Conservation (phyloP, 2,113 vertebrate species). For the Apodemus sylvaticus region DNA sequence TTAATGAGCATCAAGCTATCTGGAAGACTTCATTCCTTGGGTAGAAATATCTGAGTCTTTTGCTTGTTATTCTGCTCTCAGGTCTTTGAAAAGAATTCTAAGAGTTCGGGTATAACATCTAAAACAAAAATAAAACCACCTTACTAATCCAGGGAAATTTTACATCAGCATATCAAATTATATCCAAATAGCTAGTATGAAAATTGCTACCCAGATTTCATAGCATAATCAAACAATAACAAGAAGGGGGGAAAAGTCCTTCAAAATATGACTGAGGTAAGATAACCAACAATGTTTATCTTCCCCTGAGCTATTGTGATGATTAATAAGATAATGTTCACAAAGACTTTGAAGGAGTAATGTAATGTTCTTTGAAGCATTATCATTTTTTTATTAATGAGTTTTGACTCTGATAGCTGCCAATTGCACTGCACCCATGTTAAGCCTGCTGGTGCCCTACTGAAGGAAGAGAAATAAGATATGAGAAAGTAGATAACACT, state of each 20-base stretch:
- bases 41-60: conserved; percentile 53
- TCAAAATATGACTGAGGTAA: conserved; percentile 78
- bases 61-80: conserved; percentile 74
- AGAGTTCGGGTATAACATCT: conserved; percentile 35
- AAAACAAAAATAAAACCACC: conserved; percentile 78
- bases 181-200: conserved; percentile 79
- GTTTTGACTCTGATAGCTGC: conserved; percentile 74
- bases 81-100: conserved; percentile 68
- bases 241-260: conserved; percentile 38
- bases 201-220: conserved; percentile 77
- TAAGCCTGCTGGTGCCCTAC: conserved; percentile 15
- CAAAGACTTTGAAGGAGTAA: conserved; percentile 77
- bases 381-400: conserved; percentile 76
- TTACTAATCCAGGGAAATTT: conserved; percentile 70
- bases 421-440: conserved; percentile 56
- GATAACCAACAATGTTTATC: conserved; percentile 80
- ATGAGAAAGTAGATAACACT: background rate
- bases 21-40: conserved; percentile 2
- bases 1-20: background rate
- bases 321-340: conserved; percentile 80
- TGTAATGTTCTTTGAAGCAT: conserved; percentile 77
- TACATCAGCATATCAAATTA: conserved; percentile 81
- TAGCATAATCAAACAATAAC: conserved; percentile 80
- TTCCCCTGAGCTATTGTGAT: conserved; percentile 79
- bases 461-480: conserved; percentile 43